Base-by-base conservation (phyloP, 2,888 invertebrate genomes). In the Pristionchus fissidentatus region DNA sequence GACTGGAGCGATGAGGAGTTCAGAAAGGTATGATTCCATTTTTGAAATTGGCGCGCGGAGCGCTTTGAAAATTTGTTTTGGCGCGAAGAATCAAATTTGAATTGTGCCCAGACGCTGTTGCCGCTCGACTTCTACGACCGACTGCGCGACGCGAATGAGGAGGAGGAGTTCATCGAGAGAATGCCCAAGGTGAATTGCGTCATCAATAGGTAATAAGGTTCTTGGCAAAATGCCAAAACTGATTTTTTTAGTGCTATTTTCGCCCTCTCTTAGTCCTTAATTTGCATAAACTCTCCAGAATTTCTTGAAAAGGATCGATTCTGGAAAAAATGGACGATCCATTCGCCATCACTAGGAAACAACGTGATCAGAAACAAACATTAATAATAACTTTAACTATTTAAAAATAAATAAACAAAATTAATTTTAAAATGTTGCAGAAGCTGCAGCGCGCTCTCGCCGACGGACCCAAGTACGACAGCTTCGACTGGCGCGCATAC, bases 1-100 rank as follows among this genome's bases (percentile, higher is more conserved):
- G 92, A 92, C 77, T 88, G 88, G 90, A 90, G 87, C 15, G 91
- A 91, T 43, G 90, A 90, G 10, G 92, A 92, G 82, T 89, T 92
- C 84, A 83, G 86, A 49, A 87, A 89, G 78, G 89, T 90, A 22
- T 10, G 38, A 62, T 32, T 55, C 32, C 13, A 60, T 26, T n/a
- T 70, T 43, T 41, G 70, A 70, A 70, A 22, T 66, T 66, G 15
- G 38, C 66, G 66, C 66, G 35, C 0, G 3, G 10, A n/a, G n/a
- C n/a, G n/a, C n/a, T n/a, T n/a, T n/a, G n/a, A n/a, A n/a, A n/a
- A n/a, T n/a, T n/a, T n/a, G n/a, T n/a, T n/a, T 15, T 62, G 15
- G 35, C 66, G 66, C 32, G 35, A 66, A 22, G 3, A 1, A 22
- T 22, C 7, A 73, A 13, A 43, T 29, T 26, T 73, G 22, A 22